Conservation (phyloP, 2,113 vertebrate genomes). For the Telmatochromis sp. region DNA sequence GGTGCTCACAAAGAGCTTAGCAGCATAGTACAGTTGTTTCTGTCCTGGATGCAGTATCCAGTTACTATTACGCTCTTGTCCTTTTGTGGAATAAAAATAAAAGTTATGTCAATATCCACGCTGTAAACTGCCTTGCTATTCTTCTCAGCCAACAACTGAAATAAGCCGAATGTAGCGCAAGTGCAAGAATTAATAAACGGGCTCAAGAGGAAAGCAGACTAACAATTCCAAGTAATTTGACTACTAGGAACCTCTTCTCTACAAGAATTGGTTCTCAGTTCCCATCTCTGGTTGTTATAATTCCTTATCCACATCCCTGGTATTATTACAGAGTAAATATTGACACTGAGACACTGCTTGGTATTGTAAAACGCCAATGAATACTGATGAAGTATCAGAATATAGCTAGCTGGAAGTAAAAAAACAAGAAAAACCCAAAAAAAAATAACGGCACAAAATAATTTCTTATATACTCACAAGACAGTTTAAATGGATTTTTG, state of each 20-base stretch:
- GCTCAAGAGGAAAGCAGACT: neutral
- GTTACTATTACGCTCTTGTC: neutral
- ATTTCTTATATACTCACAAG: neutral
- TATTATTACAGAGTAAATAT: neutral
- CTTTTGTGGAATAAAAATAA: neutral
- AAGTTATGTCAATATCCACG: neutral
- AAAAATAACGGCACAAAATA: neutral
- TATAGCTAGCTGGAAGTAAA: neutral
- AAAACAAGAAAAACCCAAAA: neutral
- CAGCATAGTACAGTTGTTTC: neutral
- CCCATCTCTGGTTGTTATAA: neutral
- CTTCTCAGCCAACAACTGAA: neutral
- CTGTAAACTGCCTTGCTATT: neutral
- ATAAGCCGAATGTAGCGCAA: neutral
- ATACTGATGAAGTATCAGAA: neutral
- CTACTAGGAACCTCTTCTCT: neutral
- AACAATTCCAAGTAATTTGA: neutral
- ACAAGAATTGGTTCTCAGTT: neutral
- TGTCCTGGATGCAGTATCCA: neutral
- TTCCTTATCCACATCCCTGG: neutral
- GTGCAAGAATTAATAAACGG: fast-evolving
- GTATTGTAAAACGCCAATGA: neutral
- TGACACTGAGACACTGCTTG: neutral
- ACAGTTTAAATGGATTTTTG: neutral
- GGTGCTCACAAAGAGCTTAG: neutral